A percentile compares a stretch with the other conserved stretches of the same genome.
These are phyloP conservation scores for Hyperoplus lanceolatus DNA, from an alignment of 2,797 vertebrate species.

Conservation along the genomic window DNA sequence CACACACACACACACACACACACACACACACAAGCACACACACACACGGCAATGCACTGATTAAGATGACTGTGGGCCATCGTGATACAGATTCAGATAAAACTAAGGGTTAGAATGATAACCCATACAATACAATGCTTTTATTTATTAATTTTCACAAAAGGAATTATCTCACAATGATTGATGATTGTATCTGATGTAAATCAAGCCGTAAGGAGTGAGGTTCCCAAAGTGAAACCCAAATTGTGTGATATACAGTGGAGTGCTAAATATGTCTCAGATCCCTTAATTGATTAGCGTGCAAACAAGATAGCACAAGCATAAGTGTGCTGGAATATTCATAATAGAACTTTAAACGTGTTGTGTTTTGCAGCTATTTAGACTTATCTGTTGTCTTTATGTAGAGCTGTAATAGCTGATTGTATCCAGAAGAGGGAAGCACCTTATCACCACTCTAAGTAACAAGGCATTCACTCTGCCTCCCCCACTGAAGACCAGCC, in stretches of 20 bases:
- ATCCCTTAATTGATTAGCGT: neutral
- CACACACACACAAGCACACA: too few relatives aligned
- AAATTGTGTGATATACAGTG: neutral
- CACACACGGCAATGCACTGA: neutral
- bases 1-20: too few relatives aligned
- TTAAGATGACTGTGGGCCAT: neutral
- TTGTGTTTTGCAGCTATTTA: neutral
- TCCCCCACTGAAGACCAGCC: slow-evolving; percentile 32
- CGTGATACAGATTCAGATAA: neutral
- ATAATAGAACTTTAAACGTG: neutral
- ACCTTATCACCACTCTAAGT: slow-evolving; percentile 21
- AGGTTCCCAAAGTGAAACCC: slow-evolving; percentile 2
- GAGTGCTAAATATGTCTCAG: neutral
- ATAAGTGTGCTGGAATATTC: neutral
- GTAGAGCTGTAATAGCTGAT: slow-evolving; percentile 49
- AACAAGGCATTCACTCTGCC: neutral
- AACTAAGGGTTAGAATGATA: neutral
- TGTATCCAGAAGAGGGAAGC: slow-evolving; percentile 70
- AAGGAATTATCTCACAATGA: too few relatives aligned
- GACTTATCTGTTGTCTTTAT: neutral
- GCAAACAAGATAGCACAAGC: neutral
- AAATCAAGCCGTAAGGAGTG: neutral
- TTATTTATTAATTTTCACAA: neutral
- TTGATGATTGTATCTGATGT: neutral
- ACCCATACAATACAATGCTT: neutral